These are phyloP conservation scores for Sitophilus oryzae DNA, from an alignment of 1,140 invertebrate species.

Conservation along the genomic window DNA sequence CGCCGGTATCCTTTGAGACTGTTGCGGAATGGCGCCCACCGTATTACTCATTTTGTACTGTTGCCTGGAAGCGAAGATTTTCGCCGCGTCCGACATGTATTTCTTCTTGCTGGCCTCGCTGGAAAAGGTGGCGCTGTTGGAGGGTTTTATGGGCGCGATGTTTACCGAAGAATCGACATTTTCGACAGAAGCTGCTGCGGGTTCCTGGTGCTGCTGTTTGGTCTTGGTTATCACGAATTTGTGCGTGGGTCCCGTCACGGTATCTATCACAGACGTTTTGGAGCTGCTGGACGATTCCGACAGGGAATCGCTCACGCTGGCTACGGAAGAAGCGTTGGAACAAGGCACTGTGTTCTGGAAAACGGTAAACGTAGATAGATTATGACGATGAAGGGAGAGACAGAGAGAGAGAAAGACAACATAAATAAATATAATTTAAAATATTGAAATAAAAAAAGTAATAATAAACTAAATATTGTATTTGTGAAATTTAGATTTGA, in stretches of 20 bases:
- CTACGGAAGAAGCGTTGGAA: conserved; percentile 17
- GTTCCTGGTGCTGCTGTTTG: conserved; percentile 26
- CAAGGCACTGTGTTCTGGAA: conserved; percentile 23
- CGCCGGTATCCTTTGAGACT: conserved; percentile 51
- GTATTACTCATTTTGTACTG: conserved; percentile 53
- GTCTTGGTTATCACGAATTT: conserved; percentile 44
- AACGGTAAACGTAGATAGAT: no score
- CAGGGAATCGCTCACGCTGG: conserved; percentile 38
- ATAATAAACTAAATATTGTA: no score
- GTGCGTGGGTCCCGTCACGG: conserved; percentile 40
- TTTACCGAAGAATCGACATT: not conserved
- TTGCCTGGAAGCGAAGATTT: conserved; percentile 36
- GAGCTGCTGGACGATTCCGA: conserved; percentile 40
- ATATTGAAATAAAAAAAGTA: not conserved
- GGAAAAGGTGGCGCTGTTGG: not conserved
- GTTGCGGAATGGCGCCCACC: conserved; percentile 54
- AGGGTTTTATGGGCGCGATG: not conserved
- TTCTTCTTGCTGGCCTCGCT: conserved; percentile 11
- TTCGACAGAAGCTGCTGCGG: not conserved
- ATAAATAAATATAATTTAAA: no score
- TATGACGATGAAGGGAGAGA: not conserved
- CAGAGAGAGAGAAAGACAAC: not conserved
- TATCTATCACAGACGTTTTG: conserved; percentile 41
- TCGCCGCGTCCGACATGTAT: conserved; percentile 35
- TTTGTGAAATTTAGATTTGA: not conserved